Conservation (phyloP, 2,888 invertebrate genomes). For the Sipunculus nudus region DNA sequence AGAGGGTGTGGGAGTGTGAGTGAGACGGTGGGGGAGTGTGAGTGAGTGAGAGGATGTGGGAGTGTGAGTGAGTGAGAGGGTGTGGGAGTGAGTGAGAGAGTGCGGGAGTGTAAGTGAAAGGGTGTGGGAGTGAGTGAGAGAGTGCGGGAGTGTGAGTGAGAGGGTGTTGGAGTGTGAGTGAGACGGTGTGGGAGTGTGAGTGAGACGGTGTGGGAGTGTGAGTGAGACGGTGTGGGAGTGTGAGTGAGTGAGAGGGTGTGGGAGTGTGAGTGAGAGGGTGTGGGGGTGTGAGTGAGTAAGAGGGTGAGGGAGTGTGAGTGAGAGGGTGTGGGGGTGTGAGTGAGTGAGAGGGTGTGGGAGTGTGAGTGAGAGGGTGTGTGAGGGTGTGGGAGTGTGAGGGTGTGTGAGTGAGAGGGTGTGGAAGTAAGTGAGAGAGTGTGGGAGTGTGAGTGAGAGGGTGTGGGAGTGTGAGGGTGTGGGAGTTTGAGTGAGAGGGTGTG, state of each 20-base stretch:
- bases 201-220: too few species aligned
- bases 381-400: not conserved
- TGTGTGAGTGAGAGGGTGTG: not conserved
- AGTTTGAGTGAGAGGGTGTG: not conserved
- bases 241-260: not conserved
- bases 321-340: not conserved
- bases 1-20: not conserved
- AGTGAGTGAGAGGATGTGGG: not conserved
- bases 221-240: not conserved
- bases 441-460: not conserved
- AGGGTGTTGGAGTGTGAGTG: not conserved
- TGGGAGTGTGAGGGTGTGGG: not conserved
- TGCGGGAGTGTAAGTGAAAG: constrained; percentile 3
- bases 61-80: not conserved
- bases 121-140: constrained; percentile 10
- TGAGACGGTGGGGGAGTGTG: not conserved
- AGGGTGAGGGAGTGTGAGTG: not conserved
- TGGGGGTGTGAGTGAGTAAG: not conserved
- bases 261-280: not conserved
- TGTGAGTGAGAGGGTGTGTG: not conserved
- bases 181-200: not conserved
- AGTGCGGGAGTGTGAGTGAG: not conserved
- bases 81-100: constrained; percentile 2
- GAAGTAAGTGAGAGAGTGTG: not conserved
- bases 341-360: not conserved